phyloP scores from a whole-genome alignment of 2,797 vertebrate species.

The Neomorphus geoffroyi region DNA sequence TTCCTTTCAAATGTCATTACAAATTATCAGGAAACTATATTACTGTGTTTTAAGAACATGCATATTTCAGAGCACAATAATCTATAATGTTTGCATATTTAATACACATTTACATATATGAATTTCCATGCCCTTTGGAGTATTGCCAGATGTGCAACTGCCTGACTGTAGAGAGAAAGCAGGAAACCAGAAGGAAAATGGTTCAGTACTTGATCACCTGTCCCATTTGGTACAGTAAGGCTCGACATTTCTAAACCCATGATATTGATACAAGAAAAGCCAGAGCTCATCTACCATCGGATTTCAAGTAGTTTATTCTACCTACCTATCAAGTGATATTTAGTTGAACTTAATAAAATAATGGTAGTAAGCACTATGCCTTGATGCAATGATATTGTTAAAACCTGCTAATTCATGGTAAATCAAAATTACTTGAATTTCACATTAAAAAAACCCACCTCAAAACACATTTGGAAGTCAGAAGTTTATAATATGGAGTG shows the following conservation, averaged over 20 bases:
- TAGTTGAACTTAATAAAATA: background rate
- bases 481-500: background rate
- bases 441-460: background rate
- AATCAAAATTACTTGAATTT: background rate
- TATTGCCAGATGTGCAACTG: background rate
- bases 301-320: background rate
- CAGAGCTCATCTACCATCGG: background rate
- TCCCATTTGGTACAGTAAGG: background rate
- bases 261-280: background rate
- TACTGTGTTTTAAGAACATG: constrained; percentile 18
- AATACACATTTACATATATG: constrained; percentile 43
- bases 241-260: background rate
- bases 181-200: background rate
- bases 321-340: background rate
- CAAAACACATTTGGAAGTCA: background rate
- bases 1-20: constrained; percentile 35
- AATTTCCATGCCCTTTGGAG: constrained; percentile 2
- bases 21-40: background rate
- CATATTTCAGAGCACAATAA: constrained; percentile 6
- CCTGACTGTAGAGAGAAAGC: background rate
- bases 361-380: background rate
- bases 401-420: background rate
- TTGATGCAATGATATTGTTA: background rate
- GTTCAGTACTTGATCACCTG: background rate
- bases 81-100: constrained; percentile 50